phyloP scores from a whole-genome alignment of 2,113 vertebrate genomes.

The Malaclemys terrapin region DNA sequence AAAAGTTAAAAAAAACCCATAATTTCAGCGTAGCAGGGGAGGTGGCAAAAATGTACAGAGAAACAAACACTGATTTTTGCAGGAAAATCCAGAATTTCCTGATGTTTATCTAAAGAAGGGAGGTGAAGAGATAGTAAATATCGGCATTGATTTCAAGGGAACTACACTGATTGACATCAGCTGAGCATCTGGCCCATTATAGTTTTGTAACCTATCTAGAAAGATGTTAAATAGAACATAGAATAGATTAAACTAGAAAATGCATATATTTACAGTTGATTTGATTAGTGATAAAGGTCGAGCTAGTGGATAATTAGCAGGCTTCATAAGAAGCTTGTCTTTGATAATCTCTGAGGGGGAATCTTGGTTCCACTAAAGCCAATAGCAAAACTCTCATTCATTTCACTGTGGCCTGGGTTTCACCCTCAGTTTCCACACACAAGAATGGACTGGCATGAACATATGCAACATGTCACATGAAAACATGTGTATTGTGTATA shows the following conservation, averaged over 20 bases:
- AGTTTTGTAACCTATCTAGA: conserved; percentile 68
- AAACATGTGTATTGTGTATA: neutral
- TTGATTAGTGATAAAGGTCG: conserved; percentile 68
- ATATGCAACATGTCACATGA: neutral
- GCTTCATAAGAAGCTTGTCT: conserved; percentile 15
- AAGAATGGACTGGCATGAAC: neutral
- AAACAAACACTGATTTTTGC: conserved; percentile 23
- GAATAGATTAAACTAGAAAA: conserved; percentile 50
- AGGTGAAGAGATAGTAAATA: conserved; percentile 27
- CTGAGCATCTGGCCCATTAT: conserved; percentile 31
- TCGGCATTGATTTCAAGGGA: neutral
- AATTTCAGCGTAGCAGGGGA: neutral
- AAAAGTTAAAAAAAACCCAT: neutral
- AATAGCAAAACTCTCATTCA: neutral
- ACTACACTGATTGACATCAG: conserved; percentile 39
- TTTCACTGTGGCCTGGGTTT: neutral
- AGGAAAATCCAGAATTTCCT: neutral
- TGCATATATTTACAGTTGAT: conserved; percentile 67
- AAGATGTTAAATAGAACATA: conserved; percentile 44
- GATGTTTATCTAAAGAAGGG: conserved; percentile 42
- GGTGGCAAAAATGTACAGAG: neutral
- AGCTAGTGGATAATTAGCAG: conserved; percentile 52
- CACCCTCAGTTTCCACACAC: neutral
- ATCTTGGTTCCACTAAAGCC: conserved; percentile 26
- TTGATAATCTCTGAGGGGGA: conserved; percentile 13